Base-by-base conservation (phyloP, 2,888 invertebrate species). In the Ethmia dodecea region DNA sequence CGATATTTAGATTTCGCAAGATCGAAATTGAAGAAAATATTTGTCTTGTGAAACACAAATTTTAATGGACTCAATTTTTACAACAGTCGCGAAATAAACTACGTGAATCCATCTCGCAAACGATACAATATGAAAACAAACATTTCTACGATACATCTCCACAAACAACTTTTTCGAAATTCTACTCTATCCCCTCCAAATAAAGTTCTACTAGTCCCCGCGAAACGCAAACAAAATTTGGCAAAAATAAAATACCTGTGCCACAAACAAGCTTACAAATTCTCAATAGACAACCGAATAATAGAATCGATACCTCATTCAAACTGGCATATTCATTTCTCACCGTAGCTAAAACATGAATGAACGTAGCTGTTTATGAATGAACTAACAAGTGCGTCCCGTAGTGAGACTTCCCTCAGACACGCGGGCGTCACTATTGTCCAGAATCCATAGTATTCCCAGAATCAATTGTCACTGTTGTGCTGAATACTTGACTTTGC, bases 361-460 rank as follows among this genome's bases (percentile, higher is more conserved):
- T 73, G 73, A 74, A 73, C 65, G 65, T 65, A 65, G 51, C 52
- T 57, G 53, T 58, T 41, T 48, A 58, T 67, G 65, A 68, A 76
- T 73, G 68, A 26, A 26, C 31, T 46, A 47, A 63, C 68, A 69
- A 73, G 72, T 71, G 70, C 49, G 52, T 43, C 71, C 69, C 65
- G 61, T 58, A 56, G 67, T 48, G 65, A 11, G 6, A 44, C 47
- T 48, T 31, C 32, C 47, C 48, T 52, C 65, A 75, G 75, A 74
- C 75, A 38, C 35, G 35, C 45, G 52, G 73, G 65, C 74, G 72
- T 55, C 75, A 50, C 37, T 37, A 64, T 74, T 71, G 69, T 67
- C 68, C 69, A 62, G 65, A 64, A 65, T 59, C 60, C 55, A 63
- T 61, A 37, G 13, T 31, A 35, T 70, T 71, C 69, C 46, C 2